Conservation (phyloP, 2,113 vertebrate species). For the Pithys albifrons region DNA sequence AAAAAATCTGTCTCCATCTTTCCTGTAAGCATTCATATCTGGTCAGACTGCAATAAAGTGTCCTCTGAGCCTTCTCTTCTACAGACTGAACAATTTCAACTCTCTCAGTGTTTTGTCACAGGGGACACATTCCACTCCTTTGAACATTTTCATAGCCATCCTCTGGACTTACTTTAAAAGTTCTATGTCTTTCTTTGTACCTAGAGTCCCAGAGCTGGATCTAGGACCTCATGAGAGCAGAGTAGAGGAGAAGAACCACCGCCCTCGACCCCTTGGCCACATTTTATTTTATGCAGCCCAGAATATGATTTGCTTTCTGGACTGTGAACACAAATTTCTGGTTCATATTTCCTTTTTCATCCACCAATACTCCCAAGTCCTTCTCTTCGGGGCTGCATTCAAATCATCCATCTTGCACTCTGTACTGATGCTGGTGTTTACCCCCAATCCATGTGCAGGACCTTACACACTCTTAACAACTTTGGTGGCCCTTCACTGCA, state of each 20-base stretch:
- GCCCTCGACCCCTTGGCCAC: background rate
- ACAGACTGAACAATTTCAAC: background rate
- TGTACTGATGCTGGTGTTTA: background rate
- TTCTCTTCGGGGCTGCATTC: rapidly evolving
- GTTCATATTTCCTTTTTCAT: background rate
- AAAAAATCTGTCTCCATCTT: background rate
- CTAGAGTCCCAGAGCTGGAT: background rate
- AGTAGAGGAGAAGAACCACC: background rate
- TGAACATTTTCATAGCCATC: background rate
- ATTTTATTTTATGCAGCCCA: background rate
- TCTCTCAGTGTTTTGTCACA: background rate
- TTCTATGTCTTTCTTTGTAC: background rate
- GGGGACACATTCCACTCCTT: background rate
- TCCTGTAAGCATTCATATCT: background rate
- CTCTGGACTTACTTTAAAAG: background rate
- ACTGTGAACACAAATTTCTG: background rate
- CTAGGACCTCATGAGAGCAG: background rate
- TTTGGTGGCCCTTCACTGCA: background rate
- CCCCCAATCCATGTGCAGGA: background rate
- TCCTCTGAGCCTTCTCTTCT: background rate
- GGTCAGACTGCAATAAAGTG: background rate
- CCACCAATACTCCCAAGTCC: background rate
- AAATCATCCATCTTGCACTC: background rate
- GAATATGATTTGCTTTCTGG: background rate
- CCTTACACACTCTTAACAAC: background rate